Percentiles rank a stretch among this genome's conserved stretches.
These are phyloP conservation scores for Diceros bicornis DNA, from an alignment of 2,797 vertebrate species.

Conservation along the genomic window DNA sequence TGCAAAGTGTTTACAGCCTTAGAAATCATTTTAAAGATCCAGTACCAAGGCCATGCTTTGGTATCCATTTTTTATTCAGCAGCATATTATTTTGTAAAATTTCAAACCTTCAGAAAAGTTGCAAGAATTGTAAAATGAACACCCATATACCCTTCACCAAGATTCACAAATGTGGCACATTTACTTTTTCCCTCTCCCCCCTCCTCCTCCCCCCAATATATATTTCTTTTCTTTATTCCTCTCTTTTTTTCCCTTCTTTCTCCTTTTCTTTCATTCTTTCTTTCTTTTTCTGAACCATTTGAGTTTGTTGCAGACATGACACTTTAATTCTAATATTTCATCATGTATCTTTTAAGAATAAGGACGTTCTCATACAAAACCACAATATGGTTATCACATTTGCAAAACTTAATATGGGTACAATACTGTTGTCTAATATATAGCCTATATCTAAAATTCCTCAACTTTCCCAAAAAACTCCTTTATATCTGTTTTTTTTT, in stretches of 20 bases:
- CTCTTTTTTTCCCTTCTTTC: neutral
- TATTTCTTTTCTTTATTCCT: neutral
- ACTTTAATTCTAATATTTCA: conserved; percentile 33
- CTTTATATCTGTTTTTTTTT: neutral
- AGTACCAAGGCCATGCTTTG: neutral
- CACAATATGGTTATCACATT: neutral
- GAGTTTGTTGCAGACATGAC: neutral
- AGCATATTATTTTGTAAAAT: conserved; percentile 8
- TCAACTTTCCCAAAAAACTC: neutral
- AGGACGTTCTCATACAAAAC: neutral
- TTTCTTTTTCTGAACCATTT: conserved; percentile 21
- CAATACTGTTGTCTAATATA: neutral
- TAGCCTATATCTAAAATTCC: conserved; percentile 16
- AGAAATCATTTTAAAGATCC: conserved; percentile 50
- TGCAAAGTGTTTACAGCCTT: neutral
- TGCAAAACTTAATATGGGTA: neutral
- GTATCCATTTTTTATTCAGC: conserved; percentile 10
- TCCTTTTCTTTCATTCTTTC: neutral
- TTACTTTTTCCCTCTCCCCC: neutral
- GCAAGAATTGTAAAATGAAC: neutral
- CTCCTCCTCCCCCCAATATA: neutral
- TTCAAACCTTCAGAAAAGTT: conserved; percentile 43
- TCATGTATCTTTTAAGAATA: neutral
- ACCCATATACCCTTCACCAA: neutral
- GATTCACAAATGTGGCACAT: neutral